phyloP scores from a whole-genome alignment of 2,888 invertebrate genomes.

The Hypercompe scribonia region DNA sequence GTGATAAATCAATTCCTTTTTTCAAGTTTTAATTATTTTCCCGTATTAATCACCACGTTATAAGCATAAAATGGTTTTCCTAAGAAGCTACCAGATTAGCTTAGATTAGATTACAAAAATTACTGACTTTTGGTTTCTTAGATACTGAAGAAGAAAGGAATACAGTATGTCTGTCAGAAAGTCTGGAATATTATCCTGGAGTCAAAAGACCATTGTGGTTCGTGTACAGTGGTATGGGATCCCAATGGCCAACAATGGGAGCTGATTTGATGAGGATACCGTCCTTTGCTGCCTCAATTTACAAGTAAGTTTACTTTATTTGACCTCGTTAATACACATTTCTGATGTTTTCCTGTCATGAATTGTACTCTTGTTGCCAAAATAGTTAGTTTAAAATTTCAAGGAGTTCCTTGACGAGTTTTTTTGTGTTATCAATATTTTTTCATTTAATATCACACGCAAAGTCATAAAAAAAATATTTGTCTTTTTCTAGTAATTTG shows the following conservation, averaged over 20 bases:
- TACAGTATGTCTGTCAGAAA: slow-evolving; percentile 57
- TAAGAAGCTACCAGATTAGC: too few relatives aligned
- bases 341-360: too few relatives aligned
- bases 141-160: slow-evolving; percentile 58
- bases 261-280: slow-evolving; percentile 87
- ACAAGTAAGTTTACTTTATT: slow-evolving; percentile 56
- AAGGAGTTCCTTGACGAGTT: too few relatives aligned
- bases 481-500: neutral
- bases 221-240: slow-evolving; percentile 90
- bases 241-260: slow-evolving; percentile 90
- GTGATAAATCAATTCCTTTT: too few relatives aligned
- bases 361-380: too few relatives aligned
- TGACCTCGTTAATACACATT: neutral
- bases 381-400: too few relatives aligned
- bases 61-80: neutral
- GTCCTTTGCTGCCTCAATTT: slow-evolving; percentile 84
- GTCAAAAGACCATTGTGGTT: slow-evolving; percentile 86
- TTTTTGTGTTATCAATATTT: too few relatives aligned
- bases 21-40: too few relatives aligned
- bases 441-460: too few relatives aligned
- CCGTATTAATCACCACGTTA: too few relatives aligned
- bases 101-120: too few relatives aligned
- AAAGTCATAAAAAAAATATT: neutral
- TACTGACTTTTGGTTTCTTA: slow-evolving; percentile 19
- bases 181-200: slow-evolving; percentile 60